These are phyloP conservation scores for Microtus pennsylvanicus DNA, from an alignment of 2,113 vertebrate species.

Conservation along the genomic window DNA sequence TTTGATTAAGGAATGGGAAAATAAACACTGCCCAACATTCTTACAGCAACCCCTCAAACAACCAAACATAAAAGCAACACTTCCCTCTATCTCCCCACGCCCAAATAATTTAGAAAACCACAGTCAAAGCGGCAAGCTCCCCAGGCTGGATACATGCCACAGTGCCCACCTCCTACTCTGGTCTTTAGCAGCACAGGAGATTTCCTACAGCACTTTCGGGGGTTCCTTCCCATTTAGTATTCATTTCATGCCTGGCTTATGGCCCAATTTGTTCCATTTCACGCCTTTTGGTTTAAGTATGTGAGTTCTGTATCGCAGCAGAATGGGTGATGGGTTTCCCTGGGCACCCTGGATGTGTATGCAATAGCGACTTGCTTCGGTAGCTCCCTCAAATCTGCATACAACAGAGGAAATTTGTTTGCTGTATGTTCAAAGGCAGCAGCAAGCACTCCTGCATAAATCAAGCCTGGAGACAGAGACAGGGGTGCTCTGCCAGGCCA, in stretches of 20 bases:
- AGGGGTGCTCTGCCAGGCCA: constrained; percentile 54
- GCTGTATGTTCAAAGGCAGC: constrained; percentile 68
- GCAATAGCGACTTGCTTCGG: constrained; percentile 70
- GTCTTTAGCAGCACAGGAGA: neutral
- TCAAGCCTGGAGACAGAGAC: constrained; percentile 51
- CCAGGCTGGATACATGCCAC: constrained; percentile 40
- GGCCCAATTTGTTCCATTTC: constrained; percentile 73
- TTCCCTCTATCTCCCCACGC: neutral
- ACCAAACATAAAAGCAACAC: constrained; percentile 13
- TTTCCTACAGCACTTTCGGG: constrained; percentile 17
- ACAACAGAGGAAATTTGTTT: constrained; percentile 62
- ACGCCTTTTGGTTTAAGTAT: constrained; percentile 68
- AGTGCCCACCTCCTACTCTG: neutral
- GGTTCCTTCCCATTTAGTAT: constrained; percentile 73
- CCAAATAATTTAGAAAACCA: constrained; percentile 63
- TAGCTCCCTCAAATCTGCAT: constrained; percentile 60
- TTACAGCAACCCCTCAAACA: neutral
- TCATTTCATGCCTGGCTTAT: constrained; percentile 63
- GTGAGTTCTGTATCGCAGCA: constrained; percentile 42
- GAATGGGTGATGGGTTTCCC: constrained; percentile 44
- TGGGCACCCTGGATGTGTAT: constrained; percentile 16
- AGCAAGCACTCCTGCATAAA: constrained; percentile 71
- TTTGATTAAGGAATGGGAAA: constrained; percentile 67
- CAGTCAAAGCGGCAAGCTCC: constrained; percentile 66
- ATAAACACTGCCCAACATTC: constrained; percentile 16